These are phyloP conservation scores for Nomada lathburiana DNA, from an alignment of 2,888 invertebrate species.

Conservation along the genomic window DNA sequence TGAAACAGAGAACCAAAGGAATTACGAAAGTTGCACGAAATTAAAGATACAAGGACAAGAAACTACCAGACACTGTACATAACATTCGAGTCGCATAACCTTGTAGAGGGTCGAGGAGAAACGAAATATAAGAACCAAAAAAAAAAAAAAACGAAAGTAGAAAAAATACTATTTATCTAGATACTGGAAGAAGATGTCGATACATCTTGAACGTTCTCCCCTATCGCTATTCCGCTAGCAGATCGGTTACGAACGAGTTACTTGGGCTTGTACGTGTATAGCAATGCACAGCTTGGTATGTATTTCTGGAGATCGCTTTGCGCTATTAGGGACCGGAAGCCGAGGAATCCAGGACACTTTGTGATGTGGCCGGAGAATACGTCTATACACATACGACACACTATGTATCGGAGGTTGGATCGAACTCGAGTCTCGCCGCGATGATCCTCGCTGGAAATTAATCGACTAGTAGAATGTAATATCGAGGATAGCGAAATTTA, in stretches of 20 bases:
- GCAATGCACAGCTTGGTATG: slow-evolving; percentile 62
- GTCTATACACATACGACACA: slow-evolving; percentile 12
- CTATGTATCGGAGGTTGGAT: slow-evolving; percentile 1
- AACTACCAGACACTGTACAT: no score
- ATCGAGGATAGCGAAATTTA: slow-evolving; percentile 4
- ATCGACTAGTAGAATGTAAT: not conserved
- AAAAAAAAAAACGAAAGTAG: not conserved
- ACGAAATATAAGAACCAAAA: not conserved
- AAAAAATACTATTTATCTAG: not conserved
- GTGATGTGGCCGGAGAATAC: slow-evolving; percentile 46
- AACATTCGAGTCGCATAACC: not conserved
- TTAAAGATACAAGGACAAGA: no score
- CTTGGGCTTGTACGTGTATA: slow-evolving; percentile 34
- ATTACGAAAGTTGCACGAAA: no score
- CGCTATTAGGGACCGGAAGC: slow-evolving; percentile 51
- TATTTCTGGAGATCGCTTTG: slow-evolving; percentile 50
- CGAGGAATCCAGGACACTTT: slow-evolving; percentile 44
- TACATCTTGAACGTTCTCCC: slow-evolving; percentile 4
- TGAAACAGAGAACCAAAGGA: no score
- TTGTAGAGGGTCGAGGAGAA: not conserved
- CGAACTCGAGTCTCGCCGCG: slow-evolving; percentile 22
- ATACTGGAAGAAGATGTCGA: not conserved
- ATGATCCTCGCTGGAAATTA: slow-evolving; percentile 12
- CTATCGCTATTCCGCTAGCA: slow-evolving; percentile 10
- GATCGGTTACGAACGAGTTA: slow-evolving; percentile 29